Evolutionary conservation across 1,140 invertebrate genomes (phyloP).

Genomic region (Drosophila bocqueti): DNA sequence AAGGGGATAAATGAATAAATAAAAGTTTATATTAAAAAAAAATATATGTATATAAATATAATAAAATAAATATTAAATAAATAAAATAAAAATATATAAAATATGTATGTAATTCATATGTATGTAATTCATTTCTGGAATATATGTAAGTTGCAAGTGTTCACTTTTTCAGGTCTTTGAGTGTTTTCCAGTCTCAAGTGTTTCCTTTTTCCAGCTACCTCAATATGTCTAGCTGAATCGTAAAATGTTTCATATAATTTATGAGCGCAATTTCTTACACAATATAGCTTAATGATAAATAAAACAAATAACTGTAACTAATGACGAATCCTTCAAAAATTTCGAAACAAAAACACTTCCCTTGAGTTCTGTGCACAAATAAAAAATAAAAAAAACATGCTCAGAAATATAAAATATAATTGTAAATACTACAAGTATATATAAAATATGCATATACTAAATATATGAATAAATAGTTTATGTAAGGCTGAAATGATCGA

Average conservation of each 20-base stretch:
- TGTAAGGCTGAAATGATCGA: constrained; percentile 3
- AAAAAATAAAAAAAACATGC: too few relatives aligned
- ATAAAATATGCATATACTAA: neutral
- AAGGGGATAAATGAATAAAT: neutral
- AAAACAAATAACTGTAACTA: neutral
- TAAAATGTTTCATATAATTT: neutral
- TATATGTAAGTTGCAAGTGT: too few relatives aligned
- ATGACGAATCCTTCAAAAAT: neutral
- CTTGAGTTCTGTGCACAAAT: too few relatives aligned
- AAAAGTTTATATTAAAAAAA: neutral
- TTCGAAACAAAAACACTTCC: too few relatives aligned
- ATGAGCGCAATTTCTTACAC: neutral
- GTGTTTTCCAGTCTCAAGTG: neutral
- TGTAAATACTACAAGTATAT: too few relatives aligned
- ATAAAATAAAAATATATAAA: neutral
- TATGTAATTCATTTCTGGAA: too few relatives aligned
- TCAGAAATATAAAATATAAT: neutral
- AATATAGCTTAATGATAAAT: neutral
- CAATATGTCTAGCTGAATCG: neutral
- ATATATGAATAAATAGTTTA: constrained; percentile 7
- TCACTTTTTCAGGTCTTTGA: neutral
- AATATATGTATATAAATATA: too few relatives aligned
- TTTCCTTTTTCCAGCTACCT: neutral
- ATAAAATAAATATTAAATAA: neutral
- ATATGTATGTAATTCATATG: too few relatives aligned